Conservation (phyloP, 2,888 invertebrate species). For the Tholera decimalis region DNA sequence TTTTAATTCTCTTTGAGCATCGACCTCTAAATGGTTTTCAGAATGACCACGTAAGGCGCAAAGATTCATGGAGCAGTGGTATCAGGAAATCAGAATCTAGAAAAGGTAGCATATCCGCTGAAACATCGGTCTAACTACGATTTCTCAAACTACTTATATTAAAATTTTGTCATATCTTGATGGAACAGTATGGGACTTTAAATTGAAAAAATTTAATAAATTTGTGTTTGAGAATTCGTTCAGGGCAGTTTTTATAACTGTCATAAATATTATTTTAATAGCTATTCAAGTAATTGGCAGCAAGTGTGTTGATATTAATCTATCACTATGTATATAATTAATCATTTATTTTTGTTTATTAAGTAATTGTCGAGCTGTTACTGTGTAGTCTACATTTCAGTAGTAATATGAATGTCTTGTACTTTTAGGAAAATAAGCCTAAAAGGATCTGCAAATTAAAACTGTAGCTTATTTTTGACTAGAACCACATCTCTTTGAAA, state of each 20-base stretch:
- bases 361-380: constrained; percentile 5
- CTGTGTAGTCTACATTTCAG: constrained; percentile 4
- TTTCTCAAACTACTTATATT: constrained; percentile 4
- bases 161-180: too few species aligned
- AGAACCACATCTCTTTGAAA: neutral
- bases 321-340: constrained; percentile 33
- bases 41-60: constrained; percentile 86
- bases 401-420: neutral
- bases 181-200: too few species aligned
- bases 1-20: constrained; percentile 30
- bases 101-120: constrained; percentile 85
- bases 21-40: constrained; percentile 77
- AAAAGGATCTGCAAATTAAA: neutral
- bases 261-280: constrained; percentile 24
- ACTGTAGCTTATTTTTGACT: neutral
- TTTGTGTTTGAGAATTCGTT: constrained; percentile 1
- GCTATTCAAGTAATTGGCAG: constrained; percentile 58
- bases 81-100: constrained; percentile 82
- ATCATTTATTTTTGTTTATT: constrained; percentile 4
- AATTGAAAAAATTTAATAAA: neutral
- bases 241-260: constrained; percentile 7
- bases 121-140: constrained; percentile 87
- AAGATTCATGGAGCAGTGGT: constrained; percentile 87
- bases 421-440: neutral
- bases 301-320: constrained; percentile 56